A percentile compares a stretch with the other conserved stretches of the same genome.
These are phyloP conservation scores for Rhopalosiphum maidis DNA, from an alignment of 1,140 invertebrate genomes.

Conservation along the genomic window DNA sequence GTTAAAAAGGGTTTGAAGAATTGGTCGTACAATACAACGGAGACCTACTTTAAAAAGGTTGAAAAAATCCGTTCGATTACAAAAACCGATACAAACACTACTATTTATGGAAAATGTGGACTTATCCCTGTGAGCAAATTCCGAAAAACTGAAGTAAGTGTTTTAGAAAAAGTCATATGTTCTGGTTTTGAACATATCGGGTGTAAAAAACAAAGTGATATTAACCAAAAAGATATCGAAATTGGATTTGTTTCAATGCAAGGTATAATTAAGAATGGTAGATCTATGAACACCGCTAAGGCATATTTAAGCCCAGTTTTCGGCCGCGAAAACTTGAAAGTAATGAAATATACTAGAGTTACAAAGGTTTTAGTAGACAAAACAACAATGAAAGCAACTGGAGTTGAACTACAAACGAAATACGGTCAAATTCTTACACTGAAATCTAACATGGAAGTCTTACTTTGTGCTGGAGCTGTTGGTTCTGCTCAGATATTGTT, in stretches of 20 bases:
- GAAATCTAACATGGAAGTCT: conserved; percentile 63
- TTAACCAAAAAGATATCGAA: conserved; percentile 70
- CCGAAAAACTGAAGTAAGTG: conserved; percentile 68
- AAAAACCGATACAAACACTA: conserved; percentile 69
- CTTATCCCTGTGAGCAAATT: conserved; percentile 64
- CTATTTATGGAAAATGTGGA: conserved; percentile 60
- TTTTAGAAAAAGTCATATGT: conserved; percentile 66
- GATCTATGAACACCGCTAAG: conserved; percentile 67
- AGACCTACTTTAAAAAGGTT: conserved; percentile 72
- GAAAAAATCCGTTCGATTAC: conserved; percentile 66
- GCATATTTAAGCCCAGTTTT: conserved; percentile 67
- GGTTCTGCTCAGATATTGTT: conserved; percentile 77
- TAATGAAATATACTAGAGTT: conserved; percentile 67
- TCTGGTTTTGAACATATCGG: conserved; percentile 64
- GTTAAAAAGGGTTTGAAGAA: conserved; percentile 78
- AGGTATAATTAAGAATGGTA: conserved; percentile 69
- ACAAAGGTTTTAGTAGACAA: conserved; percentile 76
- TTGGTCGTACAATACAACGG: conserved; percentile 72
- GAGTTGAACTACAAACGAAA: conserved; percentile 71
- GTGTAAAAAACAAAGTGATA: conserved; percentile 68
- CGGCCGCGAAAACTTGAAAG: conserved; percentile 71
- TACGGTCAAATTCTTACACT: conserved; percentile 58
- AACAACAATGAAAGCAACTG: conserved; percentile 66
- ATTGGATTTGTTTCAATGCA: conserved; percentile 65
- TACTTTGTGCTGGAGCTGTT: conserved; percentile 73